phyloP scores from a whole-genome alignment of 1,140 invertebrate species.

The Eulimnadia texana region DNA sequence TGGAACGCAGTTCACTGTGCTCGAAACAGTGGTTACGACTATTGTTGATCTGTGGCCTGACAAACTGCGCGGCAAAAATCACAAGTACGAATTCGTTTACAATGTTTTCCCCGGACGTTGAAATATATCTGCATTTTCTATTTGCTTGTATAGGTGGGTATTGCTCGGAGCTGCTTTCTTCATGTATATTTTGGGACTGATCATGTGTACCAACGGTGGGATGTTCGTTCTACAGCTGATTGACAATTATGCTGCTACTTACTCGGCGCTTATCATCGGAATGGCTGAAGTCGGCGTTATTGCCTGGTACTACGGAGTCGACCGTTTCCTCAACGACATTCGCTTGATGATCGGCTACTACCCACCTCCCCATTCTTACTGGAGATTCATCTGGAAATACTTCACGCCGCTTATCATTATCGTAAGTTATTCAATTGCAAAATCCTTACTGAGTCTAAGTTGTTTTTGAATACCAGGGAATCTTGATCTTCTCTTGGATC shows the following conservation, averaged over 20 bases:
- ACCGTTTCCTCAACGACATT: constrained; percentile 62
- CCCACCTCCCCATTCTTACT: constrained; percentile 53
- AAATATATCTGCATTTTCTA: background rate
- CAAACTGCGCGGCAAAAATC: constrained; percentile 39
- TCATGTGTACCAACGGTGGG: constrained; percentile 54
- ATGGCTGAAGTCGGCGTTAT: constrained; percentile 62
- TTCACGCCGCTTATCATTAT: constrained; percentile 59
- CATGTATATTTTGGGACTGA: constrained; percentile 47
- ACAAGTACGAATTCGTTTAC: constrained; percentile 11
- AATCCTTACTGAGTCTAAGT: constrained; percentile 9
- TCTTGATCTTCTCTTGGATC: constrained; percentile 67
- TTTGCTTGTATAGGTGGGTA: constrained; percentile 32
- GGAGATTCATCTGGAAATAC: constrained; percentile 63
- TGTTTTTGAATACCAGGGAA: constrained; percentile 37
- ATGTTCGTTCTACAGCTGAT: constrained; percentile 72
- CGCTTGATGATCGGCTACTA: constrained; percentile 61
- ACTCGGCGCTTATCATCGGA: constrained; percentile 66
- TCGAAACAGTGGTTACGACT: constrained; percentile 36
- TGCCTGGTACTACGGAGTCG: constrained; percentile 66
- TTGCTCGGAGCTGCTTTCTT: constrained; percentile 40
- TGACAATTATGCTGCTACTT: constrained; percentile 75
- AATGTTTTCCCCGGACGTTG: background rate
- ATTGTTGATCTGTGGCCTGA: constrained; percentile 33
- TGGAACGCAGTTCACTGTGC: constrained; percentile 48
- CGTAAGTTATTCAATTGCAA: constrained; percentile 26